These are phyloP conservation scores for Apoderus coryli DNA, from an alignment of 2,888 invertebrate genomes.

Conservation along the genomic window DNA sequence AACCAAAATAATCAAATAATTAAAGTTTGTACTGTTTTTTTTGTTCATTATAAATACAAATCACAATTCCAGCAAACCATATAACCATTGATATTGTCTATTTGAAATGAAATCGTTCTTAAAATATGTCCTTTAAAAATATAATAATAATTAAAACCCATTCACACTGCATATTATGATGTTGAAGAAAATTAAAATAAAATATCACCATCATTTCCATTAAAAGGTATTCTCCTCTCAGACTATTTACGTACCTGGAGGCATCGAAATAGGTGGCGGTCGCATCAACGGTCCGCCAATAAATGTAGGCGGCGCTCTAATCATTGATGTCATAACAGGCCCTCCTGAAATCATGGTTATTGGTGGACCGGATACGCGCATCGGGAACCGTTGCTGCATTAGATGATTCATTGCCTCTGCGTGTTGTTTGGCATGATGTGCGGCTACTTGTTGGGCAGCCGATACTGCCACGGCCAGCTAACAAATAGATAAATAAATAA, in stretches of 20 bases:
- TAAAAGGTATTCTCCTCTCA: neutral
- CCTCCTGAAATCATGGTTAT: conserved; percentile 35
- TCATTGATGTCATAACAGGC: conserved; percentile 36
- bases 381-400: conserved; percentile 35
- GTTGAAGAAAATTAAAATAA: too few relatives aligned
- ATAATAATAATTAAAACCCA: too few relatives aligned
- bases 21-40: too few relatives aligned
- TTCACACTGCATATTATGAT: too few relatives aligned
- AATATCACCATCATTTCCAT: too few relatives aligned
- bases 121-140: too few relatives aligned
- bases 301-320: conserved; percentile 35
- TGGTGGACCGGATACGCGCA: conserved; percentile 32
- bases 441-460: conserved; percentile 36
- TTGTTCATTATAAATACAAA: too few relatives aligned
- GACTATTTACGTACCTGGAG: conserved; percentile 42
- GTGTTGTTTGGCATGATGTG: conserved; percentile 31
- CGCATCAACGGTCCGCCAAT: conserved; percentile 48
- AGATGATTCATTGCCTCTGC: conserved; percentile 30
- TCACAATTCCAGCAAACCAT: too few relatives aligned
- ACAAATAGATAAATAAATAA: conserved; percentile 16
- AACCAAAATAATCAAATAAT: too few relatives aligned
- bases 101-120: too few relatives aligned
- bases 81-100: too few relatives aligned
- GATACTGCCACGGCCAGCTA: conserved; percentile 34
- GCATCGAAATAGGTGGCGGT: conserved; percentile 44